phyloP scores from a whole-genome alignment of 2,888 invertebrate genomes.

The Aplocera efformata region DNA sequence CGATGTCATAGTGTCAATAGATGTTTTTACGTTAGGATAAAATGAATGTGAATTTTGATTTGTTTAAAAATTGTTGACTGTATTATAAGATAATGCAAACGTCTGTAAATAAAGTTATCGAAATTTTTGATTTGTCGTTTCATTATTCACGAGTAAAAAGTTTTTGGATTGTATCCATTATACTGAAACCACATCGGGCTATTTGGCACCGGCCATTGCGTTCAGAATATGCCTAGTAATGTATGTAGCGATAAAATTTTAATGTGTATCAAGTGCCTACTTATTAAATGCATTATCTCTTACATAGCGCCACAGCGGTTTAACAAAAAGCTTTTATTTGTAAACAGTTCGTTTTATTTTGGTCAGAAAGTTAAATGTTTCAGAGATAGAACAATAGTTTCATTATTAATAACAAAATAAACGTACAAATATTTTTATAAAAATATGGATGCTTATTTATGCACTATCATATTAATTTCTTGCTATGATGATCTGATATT shows the following conservation, averaged over 20 bases:
- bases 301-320: conserved; percentile 17
- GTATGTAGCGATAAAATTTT: conserved; percentile 40
- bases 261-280: conserved; percentile 32
- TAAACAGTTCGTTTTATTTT: conserved; percentile 14
- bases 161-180: conserved; percentile 72
- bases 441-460: too few species aligned
- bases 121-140: conserved; percentile 55
- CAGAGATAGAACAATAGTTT: neutral
- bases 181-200: conserved; percentile 60
- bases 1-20: conserved; percentile 65
- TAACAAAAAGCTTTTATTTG: conserved; percentile 17
- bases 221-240: conserved; percentile 44
- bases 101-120: conserved; percentile 78
- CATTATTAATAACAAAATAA: too few species aligned
- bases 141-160: conserved; percentile 44
- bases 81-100: conserved; percentile 77
- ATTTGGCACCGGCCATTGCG: conserved; percentile 55
- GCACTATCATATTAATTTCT: too few species aligned
- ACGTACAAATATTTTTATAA: too few species aligned
- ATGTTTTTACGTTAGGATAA: conserved; percentile 72
- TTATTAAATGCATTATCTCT: conserved; percentile 31
- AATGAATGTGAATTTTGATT: conserved; percentile 73
- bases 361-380: neutral
- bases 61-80: conserved; percentile 77
- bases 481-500: too few species aligned